These are phyloP conservation scores for Podotricha telesiphe DNA, from an alignment of 2,888 invertebrate genomes.

Conservation along the genomic window DNA sequence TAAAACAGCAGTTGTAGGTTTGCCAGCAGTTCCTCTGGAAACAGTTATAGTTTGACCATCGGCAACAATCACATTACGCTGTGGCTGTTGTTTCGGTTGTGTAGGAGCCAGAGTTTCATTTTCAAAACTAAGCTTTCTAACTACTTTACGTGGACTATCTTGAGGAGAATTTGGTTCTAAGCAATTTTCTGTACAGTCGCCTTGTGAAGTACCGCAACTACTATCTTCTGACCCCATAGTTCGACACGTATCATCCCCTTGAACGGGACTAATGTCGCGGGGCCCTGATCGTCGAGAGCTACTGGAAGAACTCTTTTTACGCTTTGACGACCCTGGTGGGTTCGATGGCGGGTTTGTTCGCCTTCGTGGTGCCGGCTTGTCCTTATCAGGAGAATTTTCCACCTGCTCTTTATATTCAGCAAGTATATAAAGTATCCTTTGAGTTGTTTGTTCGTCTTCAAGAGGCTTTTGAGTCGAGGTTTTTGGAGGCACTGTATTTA, in stretches of 20 bases:
- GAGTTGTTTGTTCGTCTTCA: slow-evolving; percentile 92
- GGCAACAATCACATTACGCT: slow-evolving; percentile 84
- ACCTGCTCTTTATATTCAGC: slow-evolving; percentile 92
- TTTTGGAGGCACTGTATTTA: slow-evolving; percentile 85
- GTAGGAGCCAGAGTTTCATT: slow-evolving; percentile 71
- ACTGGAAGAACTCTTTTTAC: slow-evolving; percentile 87
- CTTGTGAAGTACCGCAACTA: slow-evolving; percentile 87
- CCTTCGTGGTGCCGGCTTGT: slow-evolving; percentile 91
- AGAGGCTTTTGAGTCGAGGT: slow-evolving; percentile 87
- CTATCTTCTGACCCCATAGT: slow-evolving; percentile 91
- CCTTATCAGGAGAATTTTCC: slow-evolving; percentile 91
- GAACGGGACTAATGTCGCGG: slow-evolving; percentile 84
- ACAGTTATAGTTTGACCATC: slow-evolving; percentile 86
- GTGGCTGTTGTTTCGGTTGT: slow-evolving; percentile 67
- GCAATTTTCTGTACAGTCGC: slow-evolving; percentile 76
- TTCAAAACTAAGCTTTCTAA: slow-evolving; percentile 74
- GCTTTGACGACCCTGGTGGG: slow-evolving; percentile 87
- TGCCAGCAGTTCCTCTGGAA: slow-evolving; percentile 84
- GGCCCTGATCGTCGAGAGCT: slow-evolving; percentile 82
- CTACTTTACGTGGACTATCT: slow-evolving; percentile 78
- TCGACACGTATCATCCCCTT: slow-evolving; percentile 86
- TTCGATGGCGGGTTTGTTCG: slow-evolving; percentile 89
- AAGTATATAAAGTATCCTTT: slow-evolving; percentile 90
- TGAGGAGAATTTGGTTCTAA: slow-evolving; percentile 84
- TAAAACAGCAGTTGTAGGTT: slow-evolving; percentile 86